Evolutionary conservation across 1,140 invertebrate species (phyloP).

Genomic region (Aphis gossypii): DNA sequence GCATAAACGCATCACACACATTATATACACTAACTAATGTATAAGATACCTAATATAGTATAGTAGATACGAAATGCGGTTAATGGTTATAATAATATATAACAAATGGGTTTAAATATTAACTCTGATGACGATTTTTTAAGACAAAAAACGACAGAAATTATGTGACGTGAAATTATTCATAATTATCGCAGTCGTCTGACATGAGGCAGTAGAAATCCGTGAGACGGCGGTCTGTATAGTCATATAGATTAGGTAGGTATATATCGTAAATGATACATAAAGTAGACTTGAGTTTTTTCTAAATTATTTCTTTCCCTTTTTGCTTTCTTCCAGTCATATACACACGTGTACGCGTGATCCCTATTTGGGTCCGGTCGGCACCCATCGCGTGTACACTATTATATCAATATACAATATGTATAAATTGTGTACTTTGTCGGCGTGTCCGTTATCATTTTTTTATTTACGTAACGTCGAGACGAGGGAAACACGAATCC

Average conservation of each 20-base stretch:
- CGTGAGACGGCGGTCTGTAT: neutral
- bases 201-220: neutral
- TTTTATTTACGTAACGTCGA: conserved; percentile 8
- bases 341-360: neutral
- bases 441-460: conserved; percentile 20
- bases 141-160: conserved; percentile 2
- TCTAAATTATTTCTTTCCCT: neutral
- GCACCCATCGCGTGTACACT: neutral
- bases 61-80: neutral
- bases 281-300: neutral
- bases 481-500: conserved; percentile 23
- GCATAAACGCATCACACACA: neutral
- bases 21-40: neutral
- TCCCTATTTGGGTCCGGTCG: neutral
- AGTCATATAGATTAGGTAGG: neutral
- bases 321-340: neutral
- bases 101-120: conserved; percentile 1
- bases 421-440: conserved; percentile 35
- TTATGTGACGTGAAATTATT: neutral
- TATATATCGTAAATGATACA: neutral
- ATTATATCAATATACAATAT: conserved; percentile 4
- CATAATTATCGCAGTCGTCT: neutral
- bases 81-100: neutral
- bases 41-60: neutral
- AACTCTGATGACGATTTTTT: neutral